Conservation (phyloP, 2,888 invertebrate species). For the Drosophila fungiperda region DNA sequence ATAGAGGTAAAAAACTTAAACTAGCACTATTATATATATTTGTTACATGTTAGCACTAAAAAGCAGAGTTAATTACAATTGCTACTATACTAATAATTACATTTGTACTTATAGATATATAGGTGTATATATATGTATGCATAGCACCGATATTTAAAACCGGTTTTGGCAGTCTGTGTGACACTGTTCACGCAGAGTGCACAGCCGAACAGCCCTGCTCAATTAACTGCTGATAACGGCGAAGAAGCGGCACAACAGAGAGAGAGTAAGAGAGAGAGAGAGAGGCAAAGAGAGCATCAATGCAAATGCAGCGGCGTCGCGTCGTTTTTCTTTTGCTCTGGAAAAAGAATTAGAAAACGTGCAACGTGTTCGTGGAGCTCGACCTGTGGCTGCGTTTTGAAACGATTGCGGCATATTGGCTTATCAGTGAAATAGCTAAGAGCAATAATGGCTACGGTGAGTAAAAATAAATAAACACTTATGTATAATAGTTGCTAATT, state of each 20-base stretch:
- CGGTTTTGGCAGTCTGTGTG: conserved; percentile 13
- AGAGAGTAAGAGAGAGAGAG: conserved; percentile 12
- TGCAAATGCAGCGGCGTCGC: conserved; percentile 70
- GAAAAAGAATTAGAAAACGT: conserved; percentile 63
- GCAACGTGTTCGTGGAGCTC: conserved; percentile 66
- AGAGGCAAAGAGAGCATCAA: conserved; percentile 22
- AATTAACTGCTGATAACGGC: conserved; percentile 62
- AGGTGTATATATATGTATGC: background rate
- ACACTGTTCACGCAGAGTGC: conserved; percentile 41
- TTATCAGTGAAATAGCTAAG: conserved; percentile 43
- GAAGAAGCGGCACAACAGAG: conserved; percentile 72
- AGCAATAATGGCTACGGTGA: conserved; percentile 57
- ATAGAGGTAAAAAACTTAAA: background rate
- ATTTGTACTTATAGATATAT: too few species aligned
- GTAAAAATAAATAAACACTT: conserved; percentile 16
- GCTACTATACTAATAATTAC: background rate
- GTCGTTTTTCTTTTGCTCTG: conserved; percentile 64
- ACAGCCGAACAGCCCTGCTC: conserved; percentile 42
- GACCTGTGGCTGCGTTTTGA: conserved; percentile 24
- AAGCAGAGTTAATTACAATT: too few species aligned
- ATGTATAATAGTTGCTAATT: background rate
- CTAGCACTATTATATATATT: background rate
- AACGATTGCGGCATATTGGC: conserved; percentile 17
- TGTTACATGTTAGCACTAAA: background rate
- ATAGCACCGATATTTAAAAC: conserved; percentile 3